phyloP scores from a whole-genome alignment of 2,113 vertebrate species.

The Peromyscus polionotus region DNA sequence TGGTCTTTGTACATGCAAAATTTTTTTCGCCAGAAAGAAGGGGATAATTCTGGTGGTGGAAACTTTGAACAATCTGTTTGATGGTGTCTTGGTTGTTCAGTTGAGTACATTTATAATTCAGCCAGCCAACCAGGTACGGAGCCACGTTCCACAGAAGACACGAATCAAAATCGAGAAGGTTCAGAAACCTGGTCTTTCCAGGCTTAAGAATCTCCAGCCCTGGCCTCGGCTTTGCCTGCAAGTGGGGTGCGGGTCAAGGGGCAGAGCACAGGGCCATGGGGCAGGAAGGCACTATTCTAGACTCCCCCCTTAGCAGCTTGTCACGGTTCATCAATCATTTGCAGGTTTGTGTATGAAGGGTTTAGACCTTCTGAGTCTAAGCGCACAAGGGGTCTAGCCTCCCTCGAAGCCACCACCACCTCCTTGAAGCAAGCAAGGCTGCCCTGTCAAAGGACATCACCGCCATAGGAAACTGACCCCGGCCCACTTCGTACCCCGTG shows the following conservation, averaged over 20 bases:
- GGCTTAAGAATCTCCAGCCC: constrained; percentile 38
- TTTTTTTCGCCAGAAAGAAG: constrained; percentile 57
- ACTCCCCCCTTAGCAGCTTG: neutral
- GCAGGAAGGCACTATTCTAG: neutral
- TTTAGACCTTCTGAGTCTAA: constrained; percentile 51
- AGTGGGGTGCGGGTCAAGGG: neutral
- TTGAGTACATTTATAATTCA: constrained; percentile 56
- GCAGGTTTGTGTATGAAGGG: neutral
- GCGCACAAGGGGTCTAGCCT: neutral
- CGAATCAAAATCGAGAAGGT: constrained; percentile 31
- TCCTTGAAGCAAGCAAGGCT: neutral
- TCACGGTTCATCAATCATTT: constrained; percentile 49
- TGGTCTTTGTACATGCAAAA: constrained; percentile 43
- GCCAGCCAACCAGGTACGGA: neutral
- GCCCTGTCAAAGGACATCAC: neutral
- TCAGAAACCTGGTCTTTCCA: constrained; percentile 54
- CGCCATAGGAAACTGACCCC: constrained; percentile 17
- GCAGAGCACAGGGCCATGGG: neutral
- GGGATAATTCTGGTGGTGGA: neutral
- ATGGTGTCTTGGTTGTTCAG: constrained; percentile 35
- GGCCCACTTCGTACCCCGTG: constrained; percentile 64
- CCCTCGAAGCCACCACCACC: neutral
- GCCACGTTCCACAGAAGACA: neutral
- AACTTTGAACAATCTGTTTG: constrained; percentile 61
- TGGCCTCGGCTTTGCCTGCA: neutral